Evolutionary conservation across 2,888 invertebrate genomes (phyloP).

Genomic region (Tipula lateralis): DNA sequence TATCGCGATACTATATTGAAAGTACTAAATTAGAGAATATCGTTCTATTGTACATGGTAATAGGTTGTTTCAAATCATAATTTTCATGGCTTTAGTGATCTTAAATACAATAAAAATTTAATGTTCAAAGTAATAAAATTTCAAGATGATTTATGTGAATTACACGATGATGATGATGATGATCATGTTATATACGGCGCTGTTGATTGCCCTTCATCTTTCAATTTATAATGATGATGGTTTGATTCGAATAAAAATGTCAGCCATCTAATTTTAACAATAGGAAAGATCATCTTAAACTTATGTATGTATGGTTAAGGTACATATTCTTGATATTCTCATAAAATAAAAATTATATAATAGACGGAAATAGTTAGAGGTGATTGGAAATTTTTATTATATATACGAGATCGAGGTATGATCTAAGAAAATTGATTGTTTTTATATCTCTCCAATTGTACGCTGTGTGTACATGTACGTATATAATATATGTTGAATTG

Average conservation of each 20-base stretch:
- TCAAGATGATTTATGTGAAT: not conserved
- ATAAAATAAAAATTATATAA: not conserved
- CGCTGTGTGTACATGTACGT: not conserved
- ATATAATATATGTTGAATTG: not conserved
- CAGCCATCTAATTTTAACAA: conserved; percentile 1
- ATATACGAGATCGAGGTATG: not conserved
- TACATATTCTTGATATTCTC: not conserved
- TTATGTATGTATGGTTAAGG: not conserved
- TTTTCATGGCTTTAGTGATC: not conserved
- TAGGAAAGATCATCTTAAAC: not conserved
- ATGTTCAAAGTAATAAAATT: not conserved
- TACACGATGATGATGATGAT: not conserved
- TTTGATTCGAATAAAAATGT: not conserved
- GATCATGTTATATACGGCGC: not conserved
- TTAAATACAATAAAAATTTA: not conserved
- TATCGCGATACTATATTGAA: not conserved
- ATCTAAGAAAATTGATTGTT: conserved; percentile 9
- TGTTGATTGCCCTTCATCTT: conserved; percentile 19
- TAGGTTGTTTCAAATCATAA: not conserved
- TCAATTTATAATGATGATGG: not conserved
- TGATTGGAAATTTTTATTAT: not conserved
- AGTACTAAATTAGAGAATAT: not conserved
- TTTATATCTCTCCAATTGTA: not conserved
- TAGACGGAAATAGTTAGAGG: conserved; percentile 9
- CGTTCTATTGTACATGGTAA: not conserved